Evolutionary conservation across 2,888 invertebrate species (phyloP), one percentile per base, ranked within the genome.

Genomic region (Andrena marginata): DNA sequence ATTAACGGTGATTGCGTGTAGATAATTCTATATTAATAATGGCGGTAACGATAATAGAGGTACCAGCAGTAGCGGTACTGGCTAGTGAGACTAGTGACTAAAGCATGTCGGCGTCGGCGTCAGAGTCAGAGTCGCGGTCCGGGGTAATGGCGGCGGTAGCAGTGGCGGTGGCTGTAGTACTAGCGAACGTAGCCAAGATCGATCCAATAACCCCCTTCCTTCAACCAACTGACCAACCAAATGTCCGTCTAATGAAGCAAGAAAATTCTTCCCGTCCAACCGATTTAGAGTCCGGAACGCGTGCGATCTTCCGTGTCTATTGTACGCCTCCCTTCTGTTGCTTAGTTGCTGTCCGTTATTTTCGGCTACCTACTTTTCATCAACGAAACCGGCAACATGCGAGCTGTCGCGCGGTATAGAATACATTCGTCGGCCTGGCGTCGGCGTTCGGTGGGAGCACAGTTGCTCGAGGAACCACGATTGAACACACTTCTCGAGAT

Each of bases 111-210:
- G 49, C 33, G 48, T 20, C n/a, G 35, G 33, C 7, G 70, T 26
- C 20, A 23, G n/a, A 13, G 42, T 13, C 13, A 42, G 13, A 42
- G 42, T 1, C 16, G 42, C 16, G 42, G 42, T 42, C 42, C 42
- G 42, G 42, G 42, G 42, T 42, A 42, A 42, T 42, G 42, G 87
- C 82, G 85, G 84, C 70, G 70, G 65, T 29, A 51, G 59, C 60
- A 59, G 42, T 42, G 54, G 73, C 59, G 65, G 42, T 60, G 82
- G 76, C 48, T 51, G 54, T 67, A 54, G 69, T 79, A 73, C 82
- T 80, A 85, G 73, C 80, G 85, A 85, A 88, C 86, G 85, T 90
- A 82, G 90, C 89, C 87, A 85, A 90, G 78, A 92, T 91, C 92
- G 91, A 91, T 91, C 90, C 88, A 82, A 88, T 59, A 70, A 83